Evolutionary conservation across 2,888 invertebrate genomes (phyloP).

Genomic region (Pseudolycoriella hygida): DNA sequence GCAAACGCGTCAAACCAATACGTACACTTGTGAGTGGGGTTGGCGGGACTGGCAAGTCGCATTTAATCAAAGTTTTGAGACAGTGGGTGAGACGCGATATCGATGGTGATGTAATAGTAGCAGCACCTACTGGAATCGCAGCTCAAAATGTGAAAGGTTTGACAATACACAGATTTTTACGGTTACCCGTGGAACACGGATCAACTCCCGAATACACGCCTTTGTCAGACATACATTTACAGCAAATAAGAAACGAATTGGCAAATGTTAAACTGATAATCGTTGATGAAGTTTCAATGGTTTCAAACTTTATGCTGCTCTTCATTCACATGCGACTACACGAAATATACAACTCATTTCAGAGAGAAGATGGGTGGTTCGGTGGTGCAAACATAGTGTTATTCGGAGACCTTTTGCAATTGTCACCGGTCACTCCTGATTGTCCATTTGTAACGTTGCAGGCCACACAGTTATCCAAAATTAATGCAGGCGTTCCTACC

Average conservation of each 20-base stretch:
- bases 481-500: too few species aligned
- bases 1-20: neutral
- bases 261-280: too few species aligned
- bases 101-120: slow-evolving; percentile 15
- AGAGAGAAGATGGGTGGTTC: too few species aligned
- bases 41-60: slow-evolving; percentile 18
- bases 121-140: slow-evolving; percentile 18
- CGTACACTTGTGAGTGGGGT: slow-evolving; percentile 14
- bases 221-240: slow-evolving; percentile 11
- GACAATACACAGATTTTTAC: slow-evolving; percentile 17
- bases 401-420: too few species aligned
- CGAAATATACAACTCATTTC: too few species aligned
- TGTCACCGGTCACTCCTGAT: too few species aligned
- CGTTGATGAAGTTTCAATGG: too few species aligned
- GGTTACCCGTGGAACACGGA: slow-evolving; percentile 18
- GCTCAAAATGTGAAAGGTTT: slow-evolving; percentile 21
- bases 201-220: slow-evolving; percentile 14
- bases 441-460: too few species aligned
- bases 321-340: too few species aligned
- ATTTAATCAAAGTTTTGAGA: slow-evolving; percentile 16
- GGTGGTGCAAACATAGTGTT: too few species aligned
- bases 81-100: slow-evolving; percentile 14
- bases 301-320: too few species aligned
- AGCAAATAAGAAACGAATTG: neutral
- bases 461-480: too few species aligned